phyloP scores from a whole-genome alignment of 2,113 vertebrate genomes.

The Anser brachyrhynchus region DNA sequence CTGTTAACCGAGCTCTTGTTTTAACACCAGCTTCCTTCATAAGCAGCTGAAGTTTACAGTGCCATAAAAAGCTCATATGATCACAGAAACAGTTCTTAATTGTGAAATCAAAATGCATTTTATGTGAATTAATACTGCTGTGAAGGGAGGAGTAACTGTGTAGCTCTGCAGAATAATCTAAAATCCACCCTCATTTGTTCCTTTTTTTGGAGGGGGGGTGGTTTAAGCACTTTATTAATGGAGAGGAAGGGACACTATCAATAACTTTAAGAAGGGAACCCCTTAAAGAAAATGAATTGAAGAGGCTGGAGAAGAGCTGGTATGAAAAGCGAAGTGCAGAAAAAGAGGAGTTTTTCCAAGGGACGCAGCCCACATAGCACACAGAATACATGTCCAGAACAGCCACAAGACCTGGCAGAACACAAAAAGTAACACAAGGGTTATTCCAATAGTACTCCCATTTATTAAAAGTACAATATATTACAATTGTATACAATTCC shows the following conservation, averaged over 20 bases:
- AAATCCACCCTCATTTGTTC: neutral
- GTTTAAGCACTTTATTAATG: neutral
- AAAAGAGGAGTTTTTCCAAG: neutral
- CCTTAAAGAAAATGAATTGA: neutral
- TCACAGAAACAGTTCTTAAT: neutral
- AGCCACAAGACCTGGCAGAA: neutral
- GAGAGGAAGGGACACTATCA: neutral
- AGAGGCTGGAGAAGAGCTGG: neutral
- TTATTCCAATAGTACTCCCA: neutral
- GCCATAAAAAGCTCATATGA: neutral
- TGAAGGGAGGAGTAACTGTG: neutral
- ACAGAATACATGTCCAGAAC: neutral
- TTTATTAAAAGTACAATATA: neutral
- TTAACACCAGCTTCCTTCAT: neutral
- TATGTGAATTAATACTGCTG: neutral
- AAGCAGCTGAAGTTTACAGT: neutral
- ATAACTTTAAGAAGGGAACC: neutral
- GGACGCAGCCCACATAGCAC: accelerated
- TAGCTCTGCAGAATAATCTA: neutral
- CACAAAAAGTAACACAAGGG: neutral
- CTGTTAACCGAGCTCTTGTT: neutral
- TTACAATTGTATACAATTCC: too few relatives aligned
- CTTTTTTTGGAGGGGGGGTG: accelerated
- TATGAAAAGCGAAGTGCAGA: neutral
- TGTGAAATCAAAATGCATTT: neutral